These are phyloP conservation scores for Oncorhynchus mykiss DNA, from an alignment of 2,113 vertebrate species.

Conservation along the genomic window DNA sequence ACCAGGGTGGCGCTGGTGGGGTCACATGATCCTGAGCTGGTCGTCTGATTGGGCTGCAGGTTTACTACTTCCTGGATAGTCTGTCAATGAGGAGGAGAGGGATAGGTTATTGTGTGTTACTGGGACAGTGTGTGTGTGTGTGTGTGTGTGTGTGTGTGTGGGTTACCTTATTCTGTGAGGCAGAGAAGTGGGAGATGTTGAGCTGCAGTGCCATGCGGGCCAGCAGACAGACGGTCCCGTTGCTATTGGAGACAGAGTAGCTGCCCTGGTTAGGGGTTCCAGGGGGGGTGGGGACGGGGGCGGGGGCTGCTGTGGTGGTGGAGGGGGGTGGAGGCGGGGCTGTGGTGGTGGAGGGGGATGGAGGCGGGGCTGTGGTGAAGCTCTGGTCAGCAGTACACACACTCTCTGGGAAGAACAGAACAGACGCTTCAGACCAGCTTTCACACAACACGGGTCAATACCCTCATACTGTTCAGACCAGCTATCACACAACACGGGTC, in stretches of 20 bases:
- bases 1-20: slow-evolving; percentile 61
- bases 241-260: slow-evolving; percentile 75
- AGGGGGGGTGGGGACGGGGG: slow-evolving; percentile 53
- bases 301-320: slow-evolving; percentile 41
- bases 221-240: slow-evolving; percentile 80
- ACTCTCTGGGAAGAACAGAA: slow-evolving; percentile 71
- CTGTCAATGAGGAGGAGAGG: slow-evolving; percentile 54
- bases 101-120: background rate
- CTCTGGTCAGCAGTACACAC: slow-evolving; percentile 77
- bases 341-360: background rate
- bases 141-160: no score
- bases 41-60: slow-evolving; percentile 72
- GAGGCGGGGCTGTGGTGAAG: slow-evolving; percentile 37
- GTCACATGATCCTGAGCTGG: slow-evolving; percentile 68
- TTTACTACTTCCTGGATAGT: slow-evolving; percentile 72
- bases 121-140: no score
- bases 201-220: slow-evolving; percentile 87
- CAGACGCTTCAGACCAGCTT: background rate
- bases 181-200: slow-evolving; percentile 77
- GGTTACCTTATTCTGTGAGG: slow-evolving; percentile 63
- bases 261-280: slow-evolving; percentile 63
- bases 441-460: no score
- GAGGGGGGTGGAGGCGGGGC: slow-evolving; percentile 36
- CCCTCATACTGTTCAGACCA: background rate
- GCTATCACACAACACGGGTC: background rate